phyloP scores from a whole-genome alignment of 2,113 vertebrate species.

The Myiozetetes cayanensis region DNA sequence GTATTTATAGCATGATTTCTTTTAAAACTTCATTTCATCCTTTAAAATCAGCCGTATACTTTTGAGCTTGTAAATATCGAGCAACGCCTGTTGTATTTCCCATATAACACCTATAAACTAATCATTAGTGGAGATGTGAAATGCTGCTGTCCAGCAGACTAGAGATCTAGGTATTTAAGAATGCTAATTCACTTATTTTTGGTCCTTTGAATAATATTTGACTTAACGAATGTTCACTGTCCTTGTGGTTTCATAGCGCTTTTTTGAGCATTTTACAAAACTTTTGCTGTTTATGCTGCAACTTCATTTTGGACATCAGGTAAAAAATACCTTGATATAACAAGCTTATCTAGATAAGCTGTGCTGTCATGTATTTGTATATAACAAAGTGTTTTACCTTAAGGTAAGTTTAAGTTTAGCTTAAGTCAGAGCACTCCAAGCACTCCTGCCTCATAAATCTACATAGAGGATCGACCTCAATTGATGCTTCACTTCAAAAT shows the following conservation, averaged over 20 bases:
- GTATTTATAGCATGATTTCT: not conserved
- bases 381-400: not conserved
- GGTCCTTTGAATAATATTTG: not conserved
- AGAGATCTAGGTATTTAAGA: not conserved
- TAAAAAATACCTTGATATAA: not conserved
- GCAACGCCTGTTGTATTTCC: not conserved
- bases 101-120: not conserved
- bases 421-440: not conserved
- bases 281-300: not conserved
- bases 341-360: not conserved
- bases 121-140: not conserved
- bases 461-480: conserved; percentile 3
- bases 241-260: not conserved
- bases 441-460: not conserved
- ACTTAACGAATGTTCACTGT: not conserved
- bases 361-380: not conserved
- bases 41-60: not conserved
- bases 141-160: not conserved
- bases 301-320: not conserved
- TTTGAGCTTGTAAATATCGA: not conserved
- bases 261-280: not conserved
- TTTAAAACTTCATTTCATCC: not conserved
- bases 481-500: not conserved
- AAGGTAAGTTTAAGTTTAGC: not conserved
- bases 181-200: not conserved